Percentiles rank a stretch among this genome's conserved stretches.
Conservation (phyloP, 2,113 vertebrate genomes). For the Ceyx melanurus region DNA sequence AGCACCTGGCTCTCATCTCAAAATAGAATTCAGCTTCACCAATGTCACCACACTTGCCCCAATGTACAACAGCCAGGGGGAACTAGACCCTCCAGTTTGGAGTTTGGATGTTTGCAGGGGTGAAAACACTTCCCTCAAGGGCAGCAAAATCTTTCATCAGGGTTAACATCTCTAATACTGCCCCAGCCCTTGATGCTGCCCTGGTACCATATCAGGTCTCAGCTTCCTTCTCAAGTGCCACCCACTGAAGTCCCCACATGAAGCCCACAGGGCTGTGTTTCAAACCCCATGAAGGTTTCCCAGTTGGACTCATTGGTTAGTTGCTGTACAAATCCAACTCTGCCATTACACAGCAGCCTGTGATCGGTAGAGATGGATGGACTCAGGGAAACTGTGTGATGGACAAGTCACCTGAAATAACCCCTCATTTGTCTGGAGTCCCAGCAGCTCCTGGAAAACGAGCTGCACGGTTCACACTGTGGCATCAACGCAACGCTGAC, state of each 20-base stretch:
- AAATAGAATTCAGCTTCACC: not conserved
- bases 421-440: not conserved
- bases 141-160: not conserved
- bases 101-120: not conserved
- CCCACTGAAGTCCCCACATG: not conserved
- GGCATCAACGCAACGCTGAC: not conserved
- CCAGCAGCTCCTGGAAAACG: not conserved
- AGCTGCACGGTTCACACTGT: not conserved
- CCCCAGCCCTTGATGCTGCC: accelerated
- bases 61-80: accelerated
- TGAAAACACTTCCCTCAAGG: not conserved
- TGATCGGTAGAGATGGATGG: accelerated
- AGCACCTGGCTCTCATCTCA: not conserved
- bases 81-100: accelerated
- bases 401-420: slow-evolving; percentile 4
- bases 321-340: not conserved
- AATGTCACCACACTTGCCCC: not conserved
- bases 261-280: not conserved
- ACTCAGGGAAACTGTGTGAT: not conserved
- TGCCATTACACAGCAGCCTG: not conserved
- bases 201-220: not conserved
- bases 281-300: not conserved
- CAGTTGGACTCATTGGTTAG: not conserved
- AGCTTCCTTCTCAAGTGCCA: not conserved
- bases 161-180: not conserved